A percentile compares a stretch with the other conserved stretches of the same genome.
Evolutionary conservation across 1,140 invertebrate species (phyloP).

Genomic region (Choristoneura fumiferana): DNA sequence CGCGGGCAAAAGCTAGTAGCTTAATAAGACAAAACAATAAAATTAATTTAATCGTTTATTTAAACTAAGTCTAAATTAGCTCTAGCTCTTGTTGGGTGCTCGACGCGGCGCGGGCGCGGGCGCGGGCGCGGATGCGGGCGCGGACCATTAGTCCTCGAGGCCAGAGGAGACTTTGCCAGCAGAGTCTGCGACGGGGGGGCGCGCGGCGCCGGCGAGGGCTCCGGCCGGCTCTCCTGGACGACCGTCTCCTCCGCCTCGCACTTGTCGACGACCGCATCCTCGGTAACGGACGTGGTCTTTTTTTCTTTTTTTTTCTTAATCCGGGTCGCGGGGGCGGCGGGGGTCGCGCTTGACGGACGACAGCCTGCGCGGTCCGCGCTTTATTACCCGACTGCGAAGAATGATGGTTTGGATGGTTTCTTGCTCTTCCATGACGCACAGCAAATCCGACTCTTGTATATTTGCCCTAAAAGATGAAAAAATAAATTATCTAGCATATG

Average conservation of each 20-base stretch:
- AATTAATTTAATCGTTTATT: no score
- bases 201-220: no score
- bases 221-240: background rate
- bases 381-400: no score
- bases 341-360: background rate
- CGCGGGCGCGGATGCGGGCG: background rate
- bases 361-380: background rate
- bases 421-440: constrained; percentile 34
- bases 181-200: background rate
- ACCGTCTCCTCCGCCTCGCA: constrained; percentile 10
- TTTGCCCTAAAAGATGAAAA: constrained; percentile 20
- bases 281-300: background rate
- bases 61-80: no score
- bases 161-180: background rate
- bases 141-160: background rate
- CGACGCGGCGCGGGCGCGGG: background rate
- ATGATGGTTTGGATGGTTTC: no score
- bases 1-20: no score
- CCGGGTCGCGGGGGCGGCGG: background rate
- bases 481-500: no score
- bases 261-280: background rate
- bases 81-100: no score
- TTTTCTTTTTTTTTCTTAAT: background rate
- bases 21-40: no score
- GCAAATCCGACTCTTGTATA: constrained; percentile 25